Conservation (phyloP, 2,888 invertebrate genomes). For the Cheilosia variabilis region DNA sequence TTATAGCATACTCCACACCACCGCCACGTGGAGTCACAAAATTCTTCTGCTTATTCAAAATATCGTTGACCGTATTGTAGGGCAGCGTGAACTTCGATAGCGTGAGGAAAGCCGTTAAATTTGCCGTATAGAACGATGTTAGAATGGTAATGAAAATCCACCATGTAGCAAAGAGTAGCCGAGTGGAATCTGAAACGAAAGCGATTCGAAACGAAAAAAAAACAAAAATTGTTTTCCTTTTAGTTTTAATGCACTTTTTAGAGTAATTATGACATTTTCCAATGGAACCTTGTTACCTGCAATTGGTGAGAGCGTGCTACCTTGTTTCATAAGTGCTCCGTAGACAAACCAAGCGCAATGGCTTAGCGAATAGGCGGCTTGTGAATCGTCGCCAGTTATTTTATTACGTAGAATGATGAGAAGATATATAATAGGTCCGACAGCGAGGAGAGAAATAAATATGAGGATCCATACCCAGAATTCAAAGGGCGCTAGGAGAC, state of each 20-base stretch:
- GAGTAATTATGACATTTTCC: constrained; percentile 12
- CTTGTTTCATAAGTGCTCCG: constrained; percentile 94
- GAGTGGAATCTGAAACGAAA: constrained; percentile 89
- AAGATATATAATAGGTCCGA: constrained; percentile 91
- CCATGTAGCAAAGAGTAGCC: constrained; percentile 94
- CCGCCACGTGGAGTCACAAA: constrained; percentile 90
- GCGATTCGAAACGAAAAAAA: constrained; percentile 57
- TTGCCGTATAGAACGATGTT: constrained; percentile 95
- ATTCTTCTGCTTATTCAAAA: constrained; percentile 86
- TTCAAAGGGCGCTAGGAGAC: constrained; percentile 92
- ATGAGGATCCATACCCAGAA: constrained; percentile 89
- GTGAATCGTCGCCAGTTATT: constrained; percentile 86
- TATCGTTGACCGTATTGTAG: constrained; percentile 88
- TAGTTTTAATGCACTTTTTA: constrained; percentile 1
- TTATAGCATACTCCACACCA: constrained; percentile 87
- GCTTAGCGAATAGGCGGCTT: constrained; percentile 86
- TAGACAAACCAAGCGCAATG: constrained; percentile 93
- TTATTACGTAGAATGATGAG: constrained; percentile 87
- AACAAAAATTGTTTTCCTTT: not conserved
- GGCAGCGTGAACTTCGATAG: constrained; percentile 93
- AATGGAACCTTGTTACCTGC: constrained; percentile 85
- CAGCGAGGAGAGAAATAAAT: constrained; percentile 88
- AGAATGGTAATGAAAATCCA: constrained; percentile 95
- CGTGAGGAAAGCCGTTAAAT: constrained; percentile 94
- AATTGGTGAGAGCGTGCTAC: constrained; percentile 90